Evolutionary conservation across 2,888 invertebrate species (phyloP), one percentile per base, ranked within the genome.

Genomic region (Mechanitis mazaeus): DNA sequence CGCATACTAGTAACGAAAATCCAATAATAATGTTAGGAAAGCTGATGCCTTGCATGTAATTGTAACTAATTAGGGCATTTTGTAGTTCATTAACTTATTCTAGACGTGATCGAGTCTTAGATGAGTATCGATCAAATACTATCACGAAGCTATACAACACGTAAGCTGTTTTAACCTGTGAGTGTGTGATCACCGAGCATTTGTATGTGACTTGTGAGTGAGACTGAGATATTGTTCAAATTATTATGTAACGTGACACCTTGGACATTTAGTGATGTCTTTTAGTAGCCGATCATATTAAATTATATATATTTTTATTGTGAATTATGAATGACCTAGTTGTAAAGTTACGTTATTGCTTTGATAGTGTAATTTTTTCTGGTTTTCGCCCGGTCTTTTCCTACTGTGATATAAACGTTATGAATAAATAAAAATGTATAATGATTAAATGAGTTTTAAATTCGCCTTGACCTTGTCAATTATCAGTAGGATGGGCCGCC

Each of bases 1-100:
- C 89, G 90, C 90, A 90, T 85, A 87, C 78, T 90, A 90, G 86
- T 87, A 79, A 89, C 89, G 89, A 88, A 85, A 87, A 89, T 89
- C 89, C 89, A 89, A 90, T 89, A 90, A 89, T 87, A 84, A 88
- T 81, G 84, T 80, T 84, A 83, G 79, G 81, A 75, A 79, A 80
- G 67, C 80, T 79, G 84, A 86, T 87, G 88, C 87, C 90, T 89
- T 88, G 85, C 84, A 81, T 85, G 84, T 87, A 87, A 84, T 83
- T 77, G 85, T 85, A 85, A 86, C 82, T 85, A 82, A 80, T 83
- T 84, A 84, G 87, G 89, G 88, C 89, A 87, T 87, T 89, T 87
- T 78, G 79, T 88, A 85, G 86, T 81, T 85, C 84, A 85, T 81
- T 87, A 89, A 87, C 79, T 87, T 87, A 84, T 88, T 85, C 70